Evolutionary conservation across 2,888 invertebrate species (phyloP), one percentile per base, ranked within the genome.

Genomic region (Meghimatium bilineatum): DNA sequence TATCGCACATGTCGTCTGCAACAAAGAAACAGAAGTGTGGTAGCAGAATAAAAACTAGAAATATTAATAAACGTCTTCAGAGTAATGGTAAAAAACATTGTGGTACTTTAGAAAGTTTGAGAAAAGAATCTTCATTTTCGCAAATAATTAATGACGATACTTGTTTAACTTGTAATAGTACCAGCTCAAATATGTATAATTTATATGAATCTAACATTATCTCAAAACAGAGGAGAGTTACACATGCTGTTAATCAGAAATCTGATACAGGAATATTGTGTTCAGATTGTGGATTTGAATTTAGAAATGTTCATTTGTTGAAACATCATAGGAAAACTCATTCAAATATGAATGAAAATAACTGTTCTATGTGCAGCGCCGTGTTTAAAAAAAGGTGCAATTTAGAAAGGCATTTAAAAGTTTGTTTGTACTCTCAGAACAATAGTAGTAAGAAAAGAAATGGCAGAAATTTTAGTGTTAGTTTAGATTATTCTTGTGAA

Each of bases 311-410:
- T 32, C 72, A 29, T 38, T 49, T 66, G 49, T 75, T 66, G n/a
- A 75, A 75, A 34, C 20, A 6, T 12, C 74, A 74, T 12, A 32
- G 75, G 38, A 81, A 81, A 29, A 12, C 38, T 20, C 60, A 81
- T 60, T 38, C 38, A 44, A 44, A 67, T n/a, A 38, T 1, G 1
- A n/a, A 6, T 38, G 12, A 69, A 69, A 52, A 34, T 32, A 23
- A 14, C 1, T 71, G 34, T 10, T 26, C 69, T 26, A 26, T 17
- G 17, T 69, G 52, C 34, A 36, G 29, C 20, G 20, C 56, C 38
- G 17, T 44, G 12, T 66, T 66, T 23, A 78, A 44, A 29, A 36
- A 63, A 36, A 66, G 32, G 66, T 10, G 0, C 20, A 38, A 17
- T 20, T 17, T 66, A 14, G 20, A 63, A 66, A 10, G n/a, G 20